These are phyloP conservation scores for Meriones psammophilus DNA, from an alignment of 2,797 vertebrate genomes.

Conservation along the genomic window DNA sequence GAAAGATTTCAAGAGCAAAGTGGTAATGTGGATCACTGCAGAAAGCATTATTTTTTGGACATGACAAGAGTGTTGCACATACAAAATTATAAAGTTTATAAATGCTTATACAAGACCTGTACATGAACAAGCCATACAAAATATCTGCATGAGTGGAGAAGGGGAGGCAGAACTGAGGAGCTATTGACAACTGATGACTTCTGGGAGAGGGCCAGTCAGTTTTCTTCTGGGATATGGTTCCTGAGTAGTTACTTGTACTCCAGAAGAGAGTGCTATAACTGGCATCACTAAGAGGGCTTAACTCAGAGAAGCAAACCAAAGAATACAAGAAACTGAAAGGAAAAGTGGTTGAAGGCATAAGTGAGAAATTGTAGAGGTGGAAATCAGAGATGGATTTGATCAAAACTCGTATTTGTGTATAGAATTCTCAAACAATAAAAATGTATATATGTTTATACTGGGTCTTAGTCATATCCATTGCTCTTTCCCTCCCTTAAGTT, in stretches of 20 bases:
- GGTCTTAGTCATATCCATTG: background rate
- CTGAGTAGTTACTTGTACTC: too few relatives aligned
- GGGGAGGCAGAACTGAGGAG: background rate
- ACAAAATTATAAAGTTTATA: background rate
- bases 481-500: background rate
- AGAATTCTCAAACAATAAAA: background rate
- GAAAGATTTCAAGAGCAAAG: background rate
- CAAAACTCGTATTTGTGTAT: background rate
- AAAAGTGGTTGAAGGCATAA: background rate
- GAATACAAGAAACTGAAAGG: background rate
- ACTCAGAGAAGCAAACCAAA: background rate
- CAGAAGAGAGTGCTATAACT: background rate
- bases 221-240: background rate
- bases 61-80: background rate
- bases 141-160: background rate
- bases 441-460: background rate
- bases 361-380: background rate
- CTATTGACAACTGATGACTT: too few relatives aligned
- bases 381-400: background rate
- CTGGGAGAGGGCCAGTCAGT: background rate
- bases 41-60: background rate
- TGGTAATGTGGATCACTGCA: background rate
- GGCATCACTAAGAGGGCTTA: background rate
- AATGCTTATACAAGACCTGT: background rate
- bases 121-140: background rate